Evolutionary conservation across 2,113 vertebrate genomes (phyloP), one percentile per base, ranked within the genome.

Genomic region (Lepus americanus): DNA sequence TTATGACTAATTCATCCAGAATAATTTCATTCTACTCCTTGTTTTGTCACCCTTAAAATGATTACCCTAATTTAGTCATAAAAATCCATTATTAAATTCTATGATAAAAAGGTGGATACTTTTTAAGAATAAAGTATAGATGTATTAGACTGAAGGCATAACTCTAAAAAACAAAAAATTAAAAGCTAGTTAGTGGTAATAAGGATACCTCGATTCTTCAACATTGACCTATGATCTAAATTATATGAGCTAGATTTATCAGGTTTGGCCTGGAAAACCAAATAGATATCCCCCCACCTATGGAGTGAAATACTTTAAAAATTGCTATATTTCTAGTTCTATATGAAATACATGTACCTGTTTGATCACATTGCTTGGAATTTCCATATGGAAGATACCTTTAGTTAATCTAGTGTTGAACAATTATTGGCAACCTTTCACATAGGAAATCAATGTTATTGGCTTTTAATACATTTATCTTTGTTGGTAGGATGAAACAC

Each of bases 1-100:
- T 93, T 69, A 90, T 95, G 94, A 97, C 59, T 88, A 90, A 90
- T 29, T 64, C 61, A 74, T 84, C 33, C 44, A 63, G 33, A 92
- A 93, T 94, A 92, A 90, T 77, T 94, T 96, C 27, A 69, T 81
- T 90, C 31, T 86, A 22, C 9, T 90, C 53, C 22, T 83, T 74
- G 16, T 79, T 92, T 90, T 76, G 78, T 36, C 9, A 9, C 84
- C 12, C 20, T 87, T 92, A 67, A 95, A 92, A 79, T 55, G 27
- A 6, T 73, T 55, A 82, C 31, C 11, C 5, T 61, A 86, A 78
- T 36, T 73, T 16, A 85, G 6, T 77, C 79, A 39, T 63, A 83
- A 19, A 51, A 95, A 74, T 0, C 2, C 6, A 83, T 77, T 80
- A 44, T 31, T 81, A 80, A 85, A 79, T 51, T 93, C 5, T 89